A percentile compares a stretch with the other conserved stretches of the same genome.
These are phyloP conservation scores for Mormyrops boulengeri DNA, from an alignment of 2,797 vertebrate genomes.

Conservation along the genomic window DNA sequence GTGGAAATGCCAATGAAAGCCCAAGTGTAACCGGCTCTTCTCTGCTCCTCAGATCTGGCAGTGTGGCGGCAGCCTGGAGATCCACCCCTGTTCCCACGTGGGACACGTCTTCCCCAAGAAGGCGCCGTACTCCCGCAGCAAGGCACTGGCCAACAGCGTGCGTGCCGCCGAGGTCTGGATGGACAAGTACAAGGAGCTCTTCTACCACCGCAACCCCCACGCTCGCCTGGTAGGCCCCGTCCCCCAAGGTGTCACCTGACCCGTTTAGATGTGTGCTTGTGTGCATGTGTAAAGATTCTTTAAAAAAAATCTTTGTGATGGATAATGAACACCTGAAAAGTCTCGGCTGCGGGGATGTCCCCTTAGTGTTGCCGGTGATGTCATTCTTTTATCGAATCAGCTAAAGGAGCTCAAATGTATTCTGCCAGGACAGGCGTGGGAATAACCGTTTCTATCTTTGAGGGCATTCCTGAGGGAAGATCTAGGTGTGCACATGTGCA, in stretches of 20 bases:
- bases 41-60: constrained; percentile 81
- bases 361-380: neutral
- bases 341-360: neutral
- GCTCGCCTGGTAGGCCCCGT: constrained; percentile 76
- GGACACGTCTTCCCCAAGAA: constrained; percentile 79
- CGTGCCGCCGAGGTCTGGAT: constrained; percentile 84
- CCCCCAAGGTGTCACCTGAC: neutral
- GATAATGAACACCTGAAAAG: neutral
- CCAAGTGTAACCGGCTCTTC: neutral
- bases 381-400: neutral
- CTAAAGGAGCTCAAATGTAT: neutral
- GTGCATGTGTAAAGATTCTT: neutral
- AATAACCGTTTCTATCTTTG: neutral
- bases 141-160: constrained; percentile 78
- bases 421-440: neutral
- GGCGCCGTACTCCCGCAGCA: constrained; percentile 76
- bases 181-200: constrained; percentile 77
- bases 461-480: neutral
- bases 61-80: constrained; percentile 86
- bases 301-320: neutral
- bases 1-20: neutral
- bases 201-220: constrained; percentile 77
- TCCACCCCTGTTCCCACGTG: constrained; percentile 87
- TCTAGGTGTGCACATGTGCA: neutral
- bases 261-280: neutral